These are phyloP conservation scores for Desmodus rotundus DNA, from an alignment of 2,113 vertebrate species.

Conservation along the genomic window DNA sequence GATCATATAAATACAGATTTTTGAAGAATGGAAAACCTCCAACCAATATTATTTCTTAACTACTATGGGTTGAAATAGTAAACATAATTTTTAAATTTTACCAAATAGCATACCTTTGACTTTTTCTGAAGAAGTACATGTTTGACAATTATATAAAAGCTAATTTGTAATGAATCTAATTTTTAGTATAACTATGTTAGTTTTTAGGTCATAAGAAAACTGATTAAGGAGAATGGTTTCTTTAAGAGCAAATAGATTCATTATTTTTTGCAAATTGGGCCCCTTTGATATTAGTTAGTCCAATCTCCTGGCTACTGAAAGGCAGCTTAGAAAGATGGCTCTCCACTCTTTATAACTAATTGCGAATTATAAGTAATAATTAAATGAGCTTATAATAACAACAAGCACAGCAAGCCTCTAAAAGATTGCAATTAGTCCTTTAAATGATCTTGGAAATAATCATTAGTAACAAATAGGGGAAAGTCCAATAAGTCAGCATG, in stretches of 20 bases:
- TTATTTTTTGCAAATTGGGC: background rate
- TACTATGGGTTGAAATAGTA: background rate
- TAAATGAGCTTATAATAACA: constrained; percentile 3
- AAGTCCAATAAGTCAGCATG: background rate
- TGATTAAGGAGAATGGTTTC: background rate
- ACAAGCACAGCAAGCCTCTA: background rate
- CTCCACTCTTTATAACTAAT: background rate
- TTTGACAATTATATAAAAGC: background rate
- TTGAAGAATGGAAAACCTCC: background rate
- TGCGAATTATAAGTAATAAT: background rate
- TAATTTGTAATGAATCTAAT: background rate
- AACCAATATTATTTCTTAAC: background rate
- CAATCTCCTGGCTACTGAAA: background rate
- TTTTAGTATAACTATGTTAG: background rate
- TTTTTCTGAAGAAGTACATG: background rate
- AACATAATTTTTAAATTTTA: background rate
- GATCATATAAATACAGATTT: background rate
- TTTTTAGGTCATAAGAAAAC: background rate
- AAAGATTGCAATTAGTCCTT: background rate
- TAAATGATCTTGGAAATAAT: background rate
- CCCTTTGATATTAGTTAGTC: background rate
- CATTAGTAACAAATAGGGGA: background rate
- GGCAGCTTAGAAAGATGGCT: background rate
- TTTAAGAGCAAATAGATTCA: background rate
- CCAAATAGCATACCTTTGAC: background rate